Percentiles rank a stretch among this genome's conserved stretches.
Evolutionary conservation across 2,113 vertebrate genomes (phyloP).

Genomic region (Anarhynchus alexandrinus): DNA sequence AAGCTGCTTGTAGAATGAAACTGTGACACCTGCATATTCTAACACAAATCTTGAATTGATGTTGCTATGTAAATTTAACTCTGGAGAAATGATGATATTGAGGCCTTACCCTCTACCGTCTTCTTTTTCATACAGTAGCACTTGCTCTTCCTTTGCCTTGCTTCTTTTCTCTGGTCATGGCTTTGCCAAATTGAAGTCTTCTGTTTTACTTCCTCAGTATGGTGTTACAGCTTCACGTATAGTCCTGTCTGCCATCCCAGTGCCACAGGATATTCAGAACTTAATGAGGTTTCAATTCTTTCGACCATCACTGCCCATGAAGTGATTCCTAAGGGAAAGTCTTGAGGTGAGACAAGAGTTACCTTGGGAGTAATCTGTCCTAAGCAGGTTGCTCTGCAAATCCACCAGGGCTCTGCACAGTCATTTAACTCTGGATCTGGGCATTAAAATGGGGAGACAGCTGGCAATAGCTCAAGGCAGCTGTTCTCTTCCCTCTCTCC

Average conservation of each 20-base stretch:
- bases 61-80: neutral
- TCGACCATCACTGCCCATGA: neutral
- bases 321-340: neutral
- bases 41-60: neutral
- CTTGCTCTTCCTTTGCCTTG: neutral
- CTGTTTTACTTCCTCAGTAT: neutral
- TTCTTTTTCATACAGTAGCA: neutral
- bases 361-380: neutral
- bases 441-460: neutral
- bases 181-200: neutral
- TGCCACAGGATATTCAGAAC: neutral
- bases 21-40: neutral
- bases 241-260: neutral
- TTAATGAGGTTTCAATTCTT: neutral
- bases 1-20: neutral
- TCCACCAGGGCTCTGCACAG: neutral
- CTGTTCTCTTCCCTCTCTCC: neutral
- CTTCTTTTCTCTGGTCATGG: neutral
- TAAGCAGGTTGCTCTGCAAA: neutral
- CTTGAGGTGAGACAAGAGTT: neutral
- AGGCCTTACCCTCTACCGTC: neutral
- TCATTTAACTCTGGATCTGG: neutral
- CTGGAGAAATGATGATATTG: neutral
- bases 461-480: neutral
- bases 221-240: neutral